Conservation (phyloP, 2,113 vertebrate genomes). For the Ceratotherium simum region DNA sequence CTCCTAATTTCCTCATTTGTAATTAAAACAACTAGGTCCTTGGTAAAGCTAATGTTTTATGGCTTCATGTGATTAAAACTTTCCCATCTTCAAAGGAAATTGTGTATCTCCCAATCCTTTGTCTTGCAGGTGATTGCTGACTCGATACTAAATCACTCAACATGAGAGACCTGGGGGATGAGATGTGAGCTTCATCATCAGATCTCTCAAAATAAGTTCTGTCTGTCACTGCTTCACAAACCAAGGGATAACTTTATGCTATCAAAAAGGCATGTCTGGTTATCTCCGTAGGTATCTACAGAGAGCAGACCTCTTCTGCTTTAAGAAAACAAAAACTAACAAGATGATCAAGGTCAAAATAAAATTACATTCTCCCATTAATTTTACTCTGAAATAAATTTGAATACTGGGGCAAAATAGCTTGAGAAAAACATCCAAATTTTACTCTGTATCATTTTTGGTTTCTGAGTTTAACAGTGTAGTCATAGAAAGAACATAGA, state of each 20-base stretch:
- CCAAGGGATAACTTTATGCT: not conserved
- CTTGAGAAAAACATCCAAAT: not conserved
- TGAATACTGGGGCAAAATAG: not conserved
- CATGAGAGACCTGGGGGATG: not conserved
- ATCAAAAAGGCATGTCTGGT: not conserved
- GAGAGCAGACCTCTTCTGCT: not conserved
- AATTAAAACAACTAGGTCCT: not conserved
- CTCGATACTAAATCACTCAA: not conserved
- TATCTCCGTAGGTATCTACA: not conserved
- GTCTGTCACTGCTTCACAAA: not conserved
- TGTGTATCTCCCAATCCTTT: not conserved
- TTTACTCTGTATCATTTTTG: not conserved
- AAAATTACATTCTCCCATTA: not conserved
- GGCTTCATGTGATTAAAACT: not conserved
- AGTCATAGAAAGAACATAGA: not conserved
- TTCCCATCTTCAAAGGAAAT: not conserved
- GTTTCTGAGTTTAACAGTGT: not conserved
- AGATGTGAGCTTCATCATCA: not conserved
- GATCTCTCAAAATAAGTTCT: not conserved
- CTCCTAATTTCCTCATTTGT: not conserved
- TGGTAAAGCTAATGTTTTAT: not conserved
- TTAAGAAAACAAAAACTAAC: not conserved
- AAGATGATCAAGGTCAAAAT: not conserved
- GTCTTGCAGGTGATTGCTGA: not conserved
- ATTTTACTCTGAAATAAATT: slow-evolving; percentile 18